Base-by-base conservation (phyloP, 2,888 invertebrate genomes). In the Eulithis prunata region DNA sequence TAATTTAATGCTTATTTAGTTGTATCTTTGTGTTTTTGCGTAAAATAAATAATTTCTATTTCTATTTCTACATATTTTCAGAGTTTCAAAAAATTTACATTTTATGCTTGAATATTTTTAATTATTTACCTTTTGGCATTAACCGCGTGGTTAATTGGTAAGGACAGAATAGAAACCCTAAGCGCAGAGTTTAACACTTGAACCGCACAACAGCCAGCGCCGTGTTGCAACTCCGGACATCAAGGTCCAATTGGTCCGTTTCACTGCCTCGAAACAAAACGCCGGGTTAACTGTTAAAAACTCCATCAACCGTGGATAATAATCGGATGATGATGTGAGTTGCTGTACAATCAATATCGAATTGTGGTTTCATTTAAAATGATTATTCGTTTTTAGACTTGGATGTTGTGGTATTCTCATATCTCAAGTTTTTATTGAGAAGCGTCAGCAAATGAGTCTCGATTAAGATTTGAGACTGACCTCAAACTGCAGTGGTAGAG, bases 231-330 rank as follows among this genome's bases (percentile, higher is more conserved):
- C 82, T 77, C 86, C 90, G 91, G 91, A 92, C 86, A 91, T 89
- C 92, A 91, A 92, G 92, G 91, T 89, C 92, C 87, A 89, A 82
- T 91, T 91, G 87, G 70, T 77, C 82, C 85, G 90, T 91, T 91
- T 89, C 90, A 90, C 90, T 87, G 79, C 75, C 78, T 78, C 85
- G 84, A 87, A 88, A 89, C 86, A 84, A 85, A 88, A 86, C 85
- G 71, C 75, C 70, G 65, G 68, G 69, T 73, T 71, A 73, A 71
- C 73, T 45, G 71, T 66, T 65, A 71, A 73, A 60, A 74, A 57
- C 57, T 76, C 80, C 77, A 79, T 80, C 78, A 81, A 82, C 78
- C 84, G 80, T 82, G 76, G 74, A 78, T 78, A 78, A 78, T 76
- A 73, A 75, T 75, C 75, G 73, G 61, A 57, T 68, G 46, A 67